Percentiles rank a stretch among this genome's conserved stretches.
Evolutionary conservation across 2,888 invertebrate species (phyloP).

Genomic region (Platycheirus rosarum): DNA sequence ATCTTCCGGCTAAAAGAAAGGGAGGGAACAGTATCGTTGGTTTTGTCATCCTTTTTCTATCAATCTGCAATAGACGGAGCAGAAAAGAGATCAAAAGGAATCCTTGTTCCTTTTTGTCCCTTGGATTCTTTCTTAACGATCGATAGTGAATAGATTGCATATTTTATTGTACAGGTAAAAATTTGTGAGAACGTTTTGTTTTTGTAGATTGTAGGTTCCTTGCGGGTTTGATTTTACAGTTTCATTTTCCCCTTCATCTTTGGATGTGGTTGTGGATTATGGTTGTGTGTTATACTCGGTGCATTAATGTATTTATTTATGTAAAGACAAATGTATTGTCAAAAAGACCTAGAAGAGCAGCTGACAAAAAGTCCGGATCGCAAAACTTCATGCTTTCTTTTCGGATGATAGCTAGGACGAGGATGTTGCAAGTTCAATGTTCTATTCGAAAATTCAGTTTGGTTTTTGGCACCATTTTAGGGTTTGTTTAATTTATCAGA

Average conservation of each 20-base stretch:
- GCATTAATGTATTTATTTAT: background rate
- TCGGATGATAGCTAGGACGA: too few relatives aligned
- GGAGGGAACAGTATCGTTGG: constrained; percentile 49
- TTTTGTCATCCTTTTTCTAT: constrained; percentile 24
- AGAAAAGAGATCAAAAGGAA: constrained; percentile 13
- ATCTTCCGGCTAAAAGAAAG: constrained; percentile 59
- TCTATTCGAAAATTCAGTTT: too few relatives aligned
- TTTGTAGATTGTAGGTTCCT: constrained; percentile 16
- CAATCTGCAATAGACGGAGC: background rate
- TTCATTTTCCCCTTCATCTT: constrained; percentile 40
- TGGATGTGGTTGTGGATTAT: constrained; percentile 13
- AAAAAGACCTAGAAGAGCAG: constrained; percentile 57
- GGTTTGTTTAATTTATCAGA: background rate
- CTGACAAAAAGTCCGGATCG: constrained; percentile 21
- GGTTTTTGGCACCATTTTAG: background rate
- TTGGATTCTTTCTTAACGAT: background rate
- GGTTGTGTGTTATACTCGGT: background rate
- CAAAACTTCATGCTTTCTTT: constrained; percentile 4
- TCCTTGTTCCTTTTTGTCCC: constrained; percentile 46
- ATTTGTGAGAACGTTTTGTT: background rate
- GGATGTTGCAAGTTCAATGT: too few relatives aligned
- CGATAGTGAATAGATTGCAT: constrained; percentile 9
- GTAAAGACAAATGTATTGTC: constrained; percentile 35
- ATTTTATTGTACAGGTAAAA: too few relatives aligned
- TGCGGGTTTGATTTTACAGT: constrained; percentile 65